A percentile compares a stretch with the other conserved stretches of the same genome.
Conservation (phyloP, 2,113 vertebrate species). For the Silurus glanis region DNA sequence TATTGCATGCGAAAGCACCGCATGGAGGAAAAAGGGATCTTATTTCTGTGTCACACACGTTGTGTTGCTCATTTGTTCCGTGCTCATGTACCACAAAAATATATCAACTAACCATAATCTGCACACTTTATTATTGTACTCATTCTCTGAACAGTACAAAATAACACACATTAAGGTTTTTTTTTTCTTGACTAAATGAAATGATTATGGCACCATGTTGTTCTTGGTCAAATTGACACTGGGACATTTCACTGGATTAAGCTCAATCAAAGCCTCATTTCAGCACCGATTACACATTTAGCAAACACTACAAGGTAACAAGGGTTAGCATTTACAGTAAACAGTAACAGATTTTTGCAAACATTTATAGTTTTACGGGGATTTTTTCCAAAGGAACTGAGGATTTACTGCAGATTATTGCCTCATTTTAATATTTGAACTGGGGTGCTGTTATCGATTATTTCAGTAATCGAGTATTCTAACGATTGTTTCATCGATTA, state of each 20-base stretch:
- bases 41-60: background rate
- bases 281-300: slow-evolving; percentile 11
- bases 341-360: background rate
- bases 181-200: background rate
- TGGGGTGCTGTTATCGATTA: too few species aligned
- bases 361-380: background rate
- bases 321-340: background rate
- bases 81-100: background rate
- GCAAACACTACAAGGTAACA: background rate
- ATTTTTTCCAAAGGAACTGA: background rate
- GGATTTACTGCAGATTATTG: background rate
- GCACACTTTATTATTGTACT: background rate
- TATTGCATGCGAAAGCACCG: background rate
- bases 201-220: background rate
- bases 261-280: slow-evolving; percentile 2
- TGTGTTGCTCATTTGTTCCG: background rate
- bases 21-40: background rate
- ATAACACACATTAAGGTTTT: too few species aligned
- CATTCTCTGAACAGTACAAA: background rate
- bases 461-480: too few species aligned
- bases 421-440: background rate
- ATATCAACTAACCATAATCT: background rate
- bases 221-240: slow-evolving; percentile 14
- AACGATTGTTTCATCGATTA: too few species aligned
- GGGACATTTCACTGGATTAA: background rate